Percentiles rank a stretch among this genome's conserved stretches.
Conservation (phyloP, 2,113 vertebrate genomes). For the Phyllostomus discolor region DNA sequence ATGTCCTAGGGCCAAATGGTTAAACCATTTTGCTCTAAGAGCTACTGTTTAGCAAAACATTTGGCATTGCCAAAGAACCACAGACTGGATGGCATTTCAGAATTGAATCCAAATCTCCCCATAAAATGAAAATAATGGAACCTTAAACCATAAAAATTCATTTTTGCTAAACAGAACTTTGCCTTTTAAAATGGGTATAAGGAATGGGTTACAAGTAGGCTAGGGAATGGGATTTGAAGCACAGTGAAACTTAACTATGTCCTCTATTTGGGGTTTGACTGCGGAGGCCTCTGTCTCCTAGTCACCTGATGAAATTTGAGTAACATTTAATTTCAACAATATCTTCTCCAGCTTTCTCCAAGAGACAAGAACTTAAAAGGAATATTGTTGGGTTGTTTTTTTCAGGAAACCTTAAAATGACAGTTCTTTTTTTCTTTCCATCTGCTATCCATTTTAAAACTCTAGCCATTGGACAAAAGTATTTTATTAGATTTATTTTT, state of each 20-base stretch:
- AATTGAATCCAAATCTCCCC: conserved; percentile 32
- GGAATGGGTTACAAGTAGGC: neutral
- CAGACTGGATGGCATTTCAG: conserved; percentile 1
- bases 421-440: neutral
- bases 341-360: neutral
- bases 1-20: conserved; percentile 32
- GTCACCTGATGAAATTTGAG: neutral
- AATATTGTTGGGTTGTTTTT: neutral
- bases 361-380: conserved; percentile 12
- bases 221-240: neutral
- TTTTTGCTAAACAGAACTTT: conserved; percentile 6
- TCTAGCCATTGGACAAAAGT: neutral
- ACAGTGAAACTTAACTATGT: neutral
- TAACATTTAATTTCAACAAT: neutral
- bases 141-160: neutral
- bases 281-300: neutral
- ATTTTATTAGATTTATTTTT: neutral
- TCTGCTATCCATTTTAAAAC: neutral
- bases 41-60: conserved; percentile 29
- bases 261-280: neutral
- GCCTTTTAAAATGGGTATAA: neutral
- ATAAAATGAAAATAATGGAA: conserved; percentile 32
- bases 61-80: conserved; percentile 1
- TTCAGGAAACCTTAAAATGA: conserved; percentile 25
- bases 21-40: conserved; percentile 33